phyloP scores from a whole-genome alignment of 2,888 invertebrate species.

The Cephus runcator region DNA sequence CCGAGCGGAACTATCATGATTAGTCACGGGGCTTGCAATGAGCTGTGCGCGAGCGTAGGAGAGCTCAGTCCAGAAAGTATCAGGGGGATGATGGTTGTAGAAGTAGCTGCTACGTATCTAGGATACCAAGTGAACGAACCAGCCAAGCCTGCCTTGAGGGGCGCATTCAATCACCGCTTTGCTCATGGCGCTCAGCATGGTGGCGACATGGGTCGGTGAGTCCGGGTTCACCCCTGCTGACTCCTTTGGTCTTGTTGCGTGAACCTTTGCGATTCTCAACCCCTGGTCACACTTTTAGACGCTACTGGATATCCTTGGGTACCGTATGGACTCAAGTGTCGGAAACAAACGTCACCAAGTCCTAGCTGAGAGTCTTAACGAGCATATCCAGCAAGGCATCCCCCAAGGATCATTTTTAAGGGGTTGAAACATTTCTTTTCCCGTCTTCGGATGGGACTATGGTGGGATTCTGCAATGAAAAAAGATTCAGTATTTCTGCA shows the following conservation, averaged over 20 bases:
- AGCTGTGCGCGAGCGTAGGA: conserved; percentile 28
- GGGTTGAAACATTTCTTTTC: background rate
- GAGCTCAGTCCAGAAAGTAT: conserved; percentile 4
- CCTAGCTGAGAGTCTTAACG: background rate
- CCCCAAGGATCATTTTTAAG: background rate
- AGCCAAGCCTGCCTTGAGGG: background rate
- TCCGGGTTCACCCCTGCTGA: conserved; percentile 11
- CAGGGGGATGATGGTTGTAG: conserved; percentile 11
- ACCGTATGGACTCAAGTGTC: background rate
- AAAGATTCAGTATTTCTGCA: background rate
- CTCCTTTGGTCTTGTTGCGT: conserved; percentile 11
- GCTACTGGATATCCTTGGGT: background rate
- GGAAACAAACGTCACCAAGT: background rate
- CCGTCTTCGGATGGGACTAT: background rate
- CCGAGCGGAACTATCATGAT: conserved; percentile 66
- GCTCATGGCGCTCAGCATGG: conserved; percentile 8
- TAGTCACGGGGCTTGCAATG: conserved; percentile 62
- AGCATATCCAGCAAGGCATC: background rate
- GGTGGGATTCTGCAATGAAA: background rate
- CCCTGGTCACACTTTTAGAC: conserved; percentile 1
- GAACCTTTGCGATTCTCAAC: conserved; percentile 1
- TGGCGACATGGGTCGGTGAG: conserved; percentile 31
- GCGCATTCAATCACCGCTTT: conserved; percentile 23
- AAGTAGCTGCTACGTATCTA: background rate
- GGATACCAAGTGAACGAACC: background rate